phyloP scores from a whole-genome alignment of 2,888 invertebrate genomes.

The Andrena fulva region DNA sequence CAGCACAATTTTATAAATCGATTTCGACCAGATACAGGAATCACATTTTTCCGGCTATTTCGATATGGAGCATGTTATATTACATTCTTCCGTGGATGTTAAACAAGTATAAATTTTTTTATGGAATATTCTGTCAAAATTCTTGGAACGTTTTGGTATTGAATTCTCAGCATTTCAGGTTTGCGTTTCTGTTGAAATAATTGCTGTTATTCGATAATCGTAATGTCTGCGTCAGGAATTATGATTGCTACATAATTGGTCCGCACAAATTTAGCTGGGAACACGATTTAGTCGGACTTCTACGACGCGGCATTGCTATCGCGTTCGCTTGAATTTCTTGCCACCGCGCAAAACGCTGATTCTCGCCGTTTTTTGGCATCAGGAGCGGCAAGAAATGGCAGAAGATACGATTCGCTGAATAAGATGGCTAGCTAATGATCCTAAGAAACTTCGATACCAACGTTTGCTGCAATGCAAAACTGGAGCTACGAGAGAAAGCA shows the following conservation, averaged over 20 bases:
- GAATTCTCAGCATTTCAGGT: background rate
- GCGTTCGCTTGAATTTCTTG: constrained; percentile 13
- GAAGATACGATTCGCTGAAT: constrained; percentile 18
- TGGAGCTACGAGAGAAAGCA: background rate
- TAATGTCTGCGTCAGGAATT: background rate
- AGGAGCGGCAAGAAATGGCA: constrained; percentile 1
- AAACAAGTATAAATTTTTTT: too few species aligned
- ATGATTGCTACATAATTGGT: background rate
- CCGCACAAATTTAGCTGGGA: background rate
- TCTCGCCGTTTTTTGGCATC: constrained; percentile 19
- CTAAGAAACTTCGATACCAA: background rate
- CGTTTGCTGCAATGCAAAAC: background rate
- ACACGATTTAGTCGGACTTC: background rate
- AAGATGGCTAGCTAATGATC: constrained; percentile 23
- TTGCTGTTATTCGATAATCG: too few species aligned
- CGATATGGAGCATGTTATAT: too few species aligned
- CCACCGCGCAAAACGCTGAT: constrained; percentile 15
- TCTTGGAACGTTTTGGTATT: background rate
- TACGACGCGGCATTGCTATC: background rate
- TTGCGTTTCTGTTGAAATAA: background rate
- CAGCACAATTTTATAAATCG: too few species aligned
- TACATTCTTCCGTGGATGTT: too few species aligned
- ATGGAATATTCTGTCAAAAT: background rate
- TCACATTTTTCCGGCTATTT: too few species aligned
- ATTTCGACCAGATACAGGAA: background rate